These are phyloP conservation scores for Holocentrus rufus DNA, from an alignment of 2,797 vertebrate genomes.

Conservation along the genomic window DNA sequence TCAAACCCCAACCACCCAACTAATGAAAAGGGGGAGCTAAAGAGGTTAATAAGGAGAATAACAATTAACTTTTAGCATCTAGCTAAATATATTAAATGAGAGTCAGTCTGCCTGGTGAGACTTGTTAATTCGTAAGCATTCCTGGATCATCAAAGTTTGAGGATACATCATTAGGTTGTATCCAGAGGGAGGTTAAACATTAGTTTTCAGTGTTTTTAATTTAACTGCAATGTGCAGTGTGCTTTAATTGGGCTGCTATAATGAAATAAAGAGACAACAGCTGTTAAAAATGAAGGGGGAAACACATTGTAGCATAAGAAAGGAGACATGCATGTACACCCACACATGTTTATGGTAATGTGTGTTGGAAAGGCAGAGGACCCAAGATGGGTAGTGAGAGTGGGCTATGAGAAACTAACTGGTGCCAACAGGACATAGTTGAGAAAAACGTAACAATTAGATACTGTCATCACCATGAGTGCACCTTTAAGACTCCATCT, in stretches of 20 bases:
- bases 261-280: constrained; percentile 41
- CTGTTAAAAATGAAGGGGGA: constrained; percentile 21
- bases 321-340: constrained; percentile 1
- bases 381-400: background rate
- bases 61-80: constrained; percentile 45
- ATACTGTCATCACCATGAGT: background rate
- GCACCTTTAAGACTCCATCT: background rate
- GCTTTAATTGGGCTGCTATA: constrained; percentile 37
- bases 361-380: background rate
- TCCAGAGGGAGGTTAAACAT: constrained; percentile 12
- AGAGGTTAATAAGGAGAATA: constrained; percentile 29
- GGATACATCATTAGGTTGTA: constrained; percentile 37
- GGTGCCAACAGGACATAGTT: background rate
- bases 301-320: constrained; percentile 11
- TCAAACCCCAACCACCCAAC: constrained; percentile 44
- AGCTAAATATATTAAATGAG: constrained; percentile 50
- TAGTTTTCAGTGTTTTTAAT: constrained; percentile 37
- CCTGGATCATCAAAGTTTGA: constrained; percentile 54
- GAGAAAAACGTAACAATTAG: constrained; percentile 3
- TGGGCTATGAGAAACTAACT: background rate
- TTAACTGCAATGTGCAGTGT: constrained; percentile 34
- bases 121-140: constrained; percentile 42
- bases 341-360: constrained; percentile 1
- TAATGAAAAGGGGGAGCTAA: constrained; percentile 10
- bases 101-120: constrained; percentile 48